Conservation (phyloP, 2,797 vertebrate species). For the Antrozous pallidus region DNA sequence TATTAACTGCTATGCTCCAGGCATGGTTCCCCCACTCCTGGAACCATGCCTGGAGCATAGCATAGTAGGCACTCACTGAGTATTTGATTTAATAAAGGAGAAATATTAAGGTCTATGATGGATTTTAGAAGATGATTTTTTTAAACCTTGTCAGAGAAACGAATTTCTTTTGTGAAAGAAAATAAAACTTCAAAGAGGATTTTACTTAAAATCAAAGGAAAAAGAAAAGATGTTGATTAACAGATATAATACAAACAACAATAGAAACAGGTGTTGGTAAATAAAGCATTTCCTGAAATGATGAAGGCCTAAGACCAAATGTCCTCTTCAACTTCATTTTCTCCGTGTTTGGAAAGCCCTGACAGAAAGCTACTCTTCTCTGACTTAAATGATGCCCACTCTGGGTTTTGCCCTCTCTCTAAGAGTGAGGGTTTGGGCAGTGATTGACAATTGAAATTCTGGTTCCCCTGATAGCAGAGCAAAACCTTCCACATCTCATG, state of each 20-base stretch:
- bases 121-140: background rate
- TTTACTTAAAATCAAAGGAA: conserved; percentile 17
- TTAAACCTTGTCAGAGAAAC: background rate
- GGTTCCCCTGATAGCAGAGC: background rate
- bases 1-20: too few relatives aligned
- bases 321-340: background rate
- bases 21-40: background rate
- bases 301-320: background rate
- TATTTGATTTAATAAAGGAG: background rate
- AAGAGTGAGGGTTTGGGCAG: background rate
- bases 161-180: conserved; percentile 6
- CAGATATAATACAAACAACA: background rate
- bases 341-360: background rate
- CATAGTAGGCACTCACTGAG: background rate
- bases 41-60: background rate
- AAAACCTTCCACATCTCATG: background rate
- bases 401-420: background rate
- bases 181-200: background rate
- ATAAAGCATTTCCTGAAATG: background rate
- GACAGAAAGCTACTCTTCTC: background rate
- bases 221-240: background rate
- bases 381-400: background rate
- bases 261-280: background rate
- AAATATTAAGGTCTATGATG: background rate
- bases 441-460: background rate